These are phyloP conservation scores for Aleiodes leptofemur DNA, from an alignment of 2,888 invertebrate species.

Conservation along the genomic window DNA sequence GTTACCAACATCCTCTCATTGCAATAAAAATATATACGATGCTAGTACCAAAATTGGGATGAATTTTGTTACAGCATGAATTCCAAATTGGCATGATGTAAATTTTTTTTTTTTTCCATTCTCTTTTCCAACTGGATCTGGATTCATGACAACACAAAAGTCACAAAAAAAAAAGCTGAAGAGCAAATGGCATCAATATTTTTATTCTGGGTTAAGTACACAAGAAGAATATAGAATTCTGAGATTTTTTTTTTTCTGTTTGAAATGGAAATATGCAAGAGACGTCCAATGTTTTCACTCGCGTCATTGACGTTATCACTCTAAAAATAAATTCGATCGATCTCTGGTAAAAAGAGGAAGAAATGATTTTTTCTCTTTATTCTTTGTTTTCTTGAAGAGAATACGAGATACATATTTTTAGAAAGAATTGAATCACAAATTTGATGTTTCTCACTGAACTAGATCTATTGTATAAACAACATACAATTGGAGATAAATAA, in stretches of 20 bases:
- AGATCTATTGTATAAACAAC: neutral
- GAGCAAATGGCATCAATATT: conserved; percentile 5
- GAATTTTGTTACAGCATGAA: conserved; percentile 12
- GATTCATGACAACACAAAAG: neutral
- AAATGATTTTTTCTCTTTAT: neutral
- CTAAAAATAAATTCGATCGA: conserved; percentile 20
- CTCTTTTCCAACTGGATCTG: neutral
- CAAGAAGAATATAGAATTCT: neutral
- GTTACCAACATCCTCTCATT: conserved; percentile 21
- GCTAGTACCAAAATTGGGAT: conserved; percentile 9
- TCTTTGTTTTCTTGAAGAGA: no score
- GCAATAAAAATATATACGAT: conserved; percentile 35
- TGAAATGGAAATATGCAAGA: conserved; percentile 11
- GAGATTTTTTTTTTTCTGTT: conserved; percentile 21
- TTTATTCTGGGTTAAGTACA: conserved; percentile 8
- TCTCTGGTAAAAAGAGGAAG: neutral
- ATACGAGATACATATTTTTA: conserved; percentile 10
- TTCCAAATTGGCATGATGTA: conserved; percentile 9
- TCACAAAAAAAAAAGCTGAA: neutral
- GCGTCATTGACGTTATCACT: neutral
- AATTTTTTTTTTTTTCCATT: neutral
- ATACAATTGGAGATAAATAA: conserved; percentile 19
- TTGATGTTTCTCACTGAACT: neutral
- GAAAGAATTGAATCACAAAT: neutral
- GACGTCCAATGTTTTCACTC: neutral